These are phyloP conservation scores for Agraylea sexmaculata DNA, from an alignment of 1,140 invertebrate genomes.

Conservation along the genomic window DNA sequence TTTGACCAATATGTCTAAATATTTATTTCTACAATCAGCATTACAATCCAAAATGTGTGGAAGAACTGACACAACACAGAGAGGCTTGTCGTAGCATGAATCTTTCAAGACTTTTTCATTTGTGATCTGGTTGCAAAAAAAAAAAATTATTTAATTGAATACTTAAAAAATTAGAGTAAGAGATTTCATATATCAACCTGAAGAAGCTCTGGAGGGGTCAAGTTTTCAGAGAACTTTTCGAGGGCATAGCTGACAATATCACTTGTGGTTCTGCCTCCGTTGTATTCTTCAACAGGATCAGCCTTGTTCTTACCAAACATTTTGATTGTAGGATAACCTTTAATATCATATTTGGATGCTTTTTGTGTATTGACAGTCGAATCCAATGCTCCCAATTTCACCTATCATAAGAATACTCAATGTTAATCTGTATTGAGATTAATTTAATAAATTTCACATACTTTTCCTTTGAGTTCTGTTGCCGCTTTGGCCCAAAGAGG, in stretches of 20 bases:
- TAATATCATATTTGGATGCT: constrained; percentile 65
- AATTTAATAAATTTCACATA: constrained; percentile 22
- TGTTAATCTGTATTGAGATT: neutral
- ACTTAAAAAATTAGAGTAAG: too few species aligned
- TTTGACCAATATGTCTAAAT: constrained; percentile 61
- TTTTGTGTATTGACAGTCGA: constrained; percentile 83
- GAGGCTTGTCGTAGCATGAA: constrained; percentile 70
- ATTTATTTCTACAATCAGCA: constrained; percentile 83
- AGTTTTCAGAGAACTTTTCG: constrained; percentile 75
- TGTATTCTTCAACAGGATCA: constrained; percentile 63
- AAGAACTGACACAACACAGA: constrained; percentile 89
- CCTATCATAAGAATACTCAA: constrained; percentile 34
- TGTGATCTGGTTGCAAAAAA: constrained; percentile 38
- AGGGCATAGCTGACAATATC: constrained; percentile 89
- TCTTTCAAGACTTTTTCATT: constrained; percentile 54
- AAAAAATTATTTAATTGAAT: constrained; percentile 9
- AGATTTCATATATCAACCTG: constrained; percentile 52
- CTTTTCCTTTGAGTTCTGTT: constrained; percentile 85
- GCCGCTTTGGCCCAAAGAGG: constrained; percentile 94
- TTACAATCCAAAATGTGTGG: constrained; percentile 98
- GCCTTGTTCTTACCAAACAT: constrained; percentile 78
- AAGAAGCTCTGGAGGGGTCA: constrained; percentile 80
- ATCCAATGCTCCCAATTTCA: constrained; percentile 93
- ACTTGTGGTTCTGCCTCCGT: constrained; percentile 78
- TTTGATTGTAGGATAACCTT: constrained; percentile 97